Conservation (phyloP, 1,140 invertebrate species). For the Conopomorpha cramerella region DNA sequence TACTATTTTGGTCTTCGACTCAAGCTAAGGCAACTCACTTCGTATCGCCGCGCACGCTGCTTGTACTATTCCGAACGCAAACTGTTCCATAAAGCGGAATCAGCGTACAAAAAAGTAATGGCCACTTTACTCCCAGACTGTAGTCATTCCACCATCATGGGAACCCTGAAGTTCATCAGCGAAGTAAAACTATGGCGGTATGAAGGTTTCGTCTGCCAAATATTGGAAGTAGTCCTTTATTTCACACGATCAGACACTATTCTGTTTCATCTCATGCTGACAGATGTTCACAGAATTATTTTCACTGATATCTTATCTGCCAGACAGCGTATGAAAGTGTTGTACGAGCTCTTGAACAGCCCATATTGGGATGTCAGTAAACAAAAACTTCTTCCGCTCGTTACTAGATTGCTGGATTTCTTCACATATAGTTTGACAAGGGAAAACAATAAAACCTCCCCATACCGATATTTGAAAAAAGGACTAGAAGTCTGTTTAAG, state of each 20-base stretch:
- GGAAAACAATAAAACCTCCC: constrained; percentile 8
- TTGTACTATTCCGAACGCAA: constrained; percentile 12
- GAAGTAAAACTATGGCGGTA: constrained; percentile 16
- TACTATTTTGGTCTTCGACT: constrained; percentile 26
- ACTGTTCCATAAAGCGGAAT: constrained; percentile 15
- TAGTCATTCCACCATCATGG: constrained; percentile 15
- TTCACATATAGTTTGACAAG: constrained; percentile 45
- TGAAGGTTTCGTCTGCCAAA: constrained; percentile 20
- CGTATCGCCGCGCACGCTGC: too few relatives aligned
- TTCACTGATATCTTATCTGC: constrained; percentile 16
- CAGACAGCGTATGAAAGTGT: constrained; percentile 33
- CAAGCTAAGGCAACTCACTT: constrained; percentile 12
- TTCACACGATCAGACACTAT: constrained; percentile 17
- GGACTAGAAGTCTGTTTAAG: constrained; percentile 36
- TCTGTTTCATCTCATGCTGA: constrained; percentile 20
- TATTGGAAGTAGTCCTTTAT: constrained; percentile 21
- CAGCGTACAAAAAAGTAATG: constrained; percentile 17
- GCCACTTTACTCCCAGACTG: constrained; percentile 16
- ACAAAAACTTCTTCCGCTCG: constrained; percentile 21
- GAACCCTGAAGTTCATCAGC: constrained; percentile 17
- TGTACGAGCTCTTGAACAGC: constrained; percentile 49
- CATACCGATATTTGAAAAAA: constrained; percentile 50
- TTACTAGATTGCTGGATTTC: constrained; percentile 50
- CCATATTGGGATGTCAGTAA: constrained; percentile 53
- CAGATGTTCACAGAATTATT: constrained; percentile 18